These are phyloP conservation scores for Acanthosepion lycidas DNA, from an alignment of 2,888 invertebrate genomes.

Conservation along the genomic window DNA sequence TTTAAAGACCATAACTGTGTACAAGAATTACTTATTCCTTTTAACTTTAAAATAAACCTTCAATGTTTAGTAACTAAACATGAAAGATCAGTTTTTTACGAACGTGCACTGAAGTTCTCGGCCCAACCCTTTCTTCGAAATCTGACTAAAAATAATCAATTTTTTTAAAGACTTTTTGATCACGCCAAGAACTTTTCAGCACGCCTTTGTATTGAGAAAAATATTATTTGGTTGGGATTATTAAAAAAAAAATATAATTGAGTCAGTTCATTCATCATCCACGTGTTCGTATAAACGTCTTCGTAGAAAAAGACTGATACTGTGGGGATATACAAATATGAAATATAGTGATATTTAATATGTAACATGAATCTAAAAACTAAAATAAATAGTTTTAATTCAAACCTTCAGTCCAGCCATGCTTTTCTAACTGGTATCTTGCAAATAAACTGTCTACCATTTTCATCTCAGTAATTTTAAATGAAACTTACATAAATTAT, in stretches of 20 bases:
- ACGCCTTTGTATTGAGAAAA: no score
- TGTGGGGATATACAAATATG: not conserved
- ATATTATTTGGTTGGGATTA: no score
- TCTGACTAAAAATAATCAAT: no score
- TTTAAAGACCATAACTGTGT: no score
- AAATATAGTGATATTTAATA: not conserved
- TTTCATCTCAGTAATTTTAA: not conserved
- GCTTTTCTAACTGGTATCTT: not conserved
- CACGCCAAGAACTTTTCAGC: no score
- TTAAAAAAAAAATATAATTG: not conserved
- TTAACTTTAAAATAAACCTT: no score
- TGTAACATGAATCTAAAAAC: not conserved
- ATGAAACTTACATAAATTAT: not conserved
- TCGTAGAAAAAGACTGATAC: not conserved
- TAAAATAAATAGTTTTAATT: conserved; percentile 37
- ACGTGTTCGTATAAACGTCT: not conserved
- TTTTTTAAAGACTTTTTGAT: no score
- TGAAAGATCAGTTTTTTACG: no score
- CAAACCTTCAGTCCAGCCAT: conserved; percentile 37
- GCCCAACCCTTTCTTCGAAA: no score
- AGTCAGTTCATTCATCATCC: not conserved
- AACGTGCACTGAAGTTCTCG: no score
- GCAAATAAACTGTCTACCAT: conserved; percentile 18
- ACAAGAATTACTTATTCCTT: no score
- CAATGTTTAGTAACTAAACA: no score